Evolutionary conservation across 1,140 invertebrate species (phyloP).

Genomic region (Oppia nitens): DNA sequence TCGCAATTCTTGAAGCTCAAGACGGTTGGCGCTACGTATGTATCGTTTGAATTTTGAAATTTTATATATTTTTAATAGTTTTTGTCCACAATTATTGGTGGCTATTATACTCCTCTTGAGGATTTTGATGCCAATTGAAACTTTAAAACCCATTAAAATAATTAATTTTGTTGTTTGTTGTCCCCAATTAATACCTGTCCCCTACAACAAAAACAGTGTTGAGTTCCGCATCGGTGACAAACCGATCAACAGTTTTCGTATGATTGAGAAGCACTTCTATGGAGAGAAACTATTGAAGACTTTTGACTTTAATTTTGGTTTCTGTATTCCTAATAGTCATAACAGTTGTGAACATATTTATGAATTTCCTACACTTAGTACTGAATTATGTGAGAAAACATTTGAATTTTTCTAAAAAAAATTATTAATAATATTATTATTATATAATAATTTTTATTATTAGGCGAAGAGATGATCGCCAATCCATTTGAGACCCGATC

Average conservation of each 20-base stretch:
- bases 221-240: constrained; percentile 87
- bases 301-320: constrained; percentile 99
- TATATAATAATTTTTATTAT: constrained; percentile 26
- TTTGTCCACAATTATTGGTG: not conserved
- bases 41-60: constrained; percentile 20
- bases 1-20: constrained; percentile 84
- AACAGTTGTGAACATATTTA: constrained; percentile 99
- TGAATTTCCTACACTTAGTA: constrained; percentile 76
- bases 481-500: constrained; percentile 91
- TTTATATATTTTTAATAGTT: constrained; percentile 11
- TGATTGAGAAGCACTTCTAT: constrained; percentile 97
- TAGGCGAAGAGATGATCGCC: constrained; percentile 90
- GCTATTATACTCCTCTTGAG: too few relatives aligned
- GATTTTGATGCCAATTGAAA: too few relatives aligned
- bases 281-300: constrained; percentile 81
- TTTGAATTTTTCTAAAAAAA: too few relatives aligned
- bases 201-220: constrained; percentile 51
- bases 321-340: constrained; percentile 90
- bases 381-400: constrained; percentile 60
- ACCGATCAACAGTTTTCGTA: constrained; percentile 85
- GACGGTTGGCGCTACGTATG: constrained; percentile 87
- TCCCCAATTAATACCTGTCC: too few relatives aligned
- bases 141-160: not conserved
- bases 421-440: not conserved
- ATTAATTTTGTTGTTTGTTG: constrained; percentile 13